Percentiles rank a stretch among this genome's conserved stretches.
These are phyloP conservation scores for Porites cylindrica DNA, from an alignment of 92 coral and sea anemone species.

Conservation along the genomic window DNA sequence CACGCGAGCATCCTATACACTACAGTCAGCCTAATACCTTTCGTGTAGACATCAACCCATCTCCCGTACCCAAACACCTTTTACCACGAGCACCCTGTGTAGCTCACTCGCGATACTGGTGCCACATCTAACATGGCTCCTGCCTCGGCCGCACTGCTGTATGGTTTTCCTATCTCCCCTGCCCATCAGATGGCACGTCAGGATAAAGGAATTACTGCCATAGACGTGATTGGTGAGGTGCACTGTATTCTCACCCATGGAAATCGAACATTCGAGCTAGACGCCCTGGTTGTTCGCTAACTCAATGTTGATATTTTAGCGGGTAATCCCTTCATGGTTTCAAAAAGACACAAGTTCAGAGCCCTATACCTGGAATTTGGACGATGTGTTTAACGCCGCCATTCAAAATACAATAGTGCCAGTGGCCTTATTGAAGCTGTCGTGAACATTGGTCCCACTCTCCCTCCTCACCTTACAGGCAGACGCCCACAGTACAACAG, in stretches of 20 bases:
- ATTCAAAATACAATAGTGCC: conserved; percentile 73
- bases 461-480: conserved; percentile 62
- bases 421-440: conserved; percentile 58
- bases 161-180: conserved; percentile 44
- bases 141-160: conserved; percentile 36
- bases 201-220: conserved; percentile 43
- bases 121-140: conserved; percentile 55
- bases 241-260: conserved; percentile 60
- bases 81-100: conserved; percentile 40
- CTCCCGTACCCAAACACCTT: background rate
- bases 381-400: conserved; percentile 58
- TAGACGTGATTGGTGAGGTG: conserved; percentile 60
- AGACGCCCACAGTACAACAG: conserved; percentile 59
- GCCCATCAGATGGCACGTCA: too few species aligned
- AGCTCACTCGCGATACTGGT: conserved; percentile 62
- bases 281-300: conserved; percentile 54
- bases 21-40: background rate
- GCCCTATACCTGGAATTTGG: conserved; percentile 50
- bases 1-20: too few species aligned
- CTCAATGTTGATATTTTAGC: conserved; percentile 45
- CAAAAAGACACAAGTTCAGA: conserved; percentile 49
- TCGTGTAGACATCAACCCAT: background rate
- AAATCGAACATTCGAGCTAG: conserved; percentile 32
- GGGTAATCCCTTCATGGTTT: conserved; percentile 58
- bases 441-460: conserved; percentile 50